phyloP scores from a whole-genome alignment of 2,888 invertebrate species.

The Erynnis tages region DNA sequence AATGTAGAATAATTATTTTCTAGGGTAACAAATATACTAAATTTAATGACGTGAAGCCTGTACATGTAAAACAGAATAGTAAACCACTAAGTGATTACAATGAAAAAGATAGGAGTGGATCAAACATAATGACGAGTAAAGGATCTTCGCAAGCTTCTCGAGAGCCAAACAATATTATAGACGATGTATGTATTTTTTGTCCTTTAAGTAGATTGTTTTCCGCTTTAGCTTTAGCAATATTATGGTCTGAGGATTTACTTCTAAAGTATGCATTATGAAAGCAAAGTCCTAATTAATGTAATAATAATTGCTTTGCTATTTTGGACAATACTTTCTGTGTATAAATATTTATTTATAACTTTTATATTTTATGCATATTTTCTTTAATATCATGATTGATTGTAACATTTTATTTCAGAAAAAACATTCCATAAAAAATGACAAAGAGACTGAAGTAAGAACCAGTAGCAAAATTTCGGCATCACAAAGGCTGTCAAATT shows the following conservation, averaged over 20 bases:
- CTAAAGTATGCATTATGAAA: no score
- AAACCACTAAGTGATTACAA: slow-evolving; percentile 41
- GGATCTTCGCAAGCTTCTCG: slow-evolving; percentile 38
- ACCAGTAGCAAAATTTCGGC: slow-evolving; percentile 65
- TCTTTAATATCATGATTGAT: neutral
- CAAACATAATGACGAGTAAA: slow-evolving; percentile 40
- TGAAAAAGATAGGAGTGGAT: slow-evolving; percentile 41
- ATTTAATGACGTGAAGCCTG: slow-evolving; percentile 51
- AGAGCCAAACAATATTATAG: slow-evolving; percentile 42
- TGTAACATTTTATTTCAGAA: slow-evolving; percentile 42
- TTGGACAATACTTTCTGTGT: no score
- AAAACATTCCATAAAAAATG: slow-evolving; percentile 53
- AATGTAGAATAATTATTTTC: no score
- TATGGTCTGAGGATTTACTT: no score
- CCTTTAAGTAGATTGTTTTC: no score
- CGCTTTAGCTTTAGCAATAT: no score
- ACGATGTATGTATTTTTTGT: slow-evolving; percentile 45
- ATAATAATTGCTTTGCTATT: no score
- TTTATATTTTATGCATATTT: neutral
- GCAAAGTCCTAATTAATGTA: no score
- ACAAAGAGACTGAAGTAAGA: slow-evolving; percentile 52
- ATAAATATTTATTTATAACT: neutral
- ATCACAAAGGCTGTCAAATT: slow-evolving; percentile 67
- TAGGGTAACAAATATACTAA: slow-evolving; percentile 45
- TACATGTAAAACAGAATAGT: slow-evolving; percentile 43